A percentile compares a stretch with the other conserved stretches of the same genome.
These are phyloP conservation scores for Thymelicus lineola DNA, from an alignment of 2,888 invertebrate genomes.

Conservation along the genomic window DNA sequence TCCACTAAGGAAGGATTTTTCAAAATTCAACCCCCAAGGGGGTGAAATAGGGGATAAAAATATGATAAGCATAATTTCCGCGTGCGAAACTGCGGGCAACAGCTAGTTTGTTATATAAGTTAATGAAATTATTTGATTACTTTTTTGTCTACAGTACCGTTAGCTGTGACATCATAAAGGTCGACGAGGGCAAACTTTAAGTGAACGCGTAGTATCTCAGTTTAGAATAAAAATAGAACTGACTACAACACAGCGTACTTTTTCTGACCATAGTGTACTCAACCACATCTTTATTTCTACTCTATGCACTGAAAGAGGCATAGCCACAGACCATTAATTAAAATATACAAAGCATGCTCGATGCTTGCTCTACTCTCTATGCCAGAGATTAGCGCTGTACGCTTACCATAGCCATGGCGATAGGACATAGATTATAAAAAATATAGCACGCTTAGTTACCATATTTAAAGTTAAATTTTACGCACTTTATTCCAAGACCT, in stretches of 20 bases:
- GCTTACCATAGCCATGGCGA: background rate
- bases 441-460: slow-evolving; percentile 1
- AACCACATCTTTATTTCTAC: slow-evolving; percentile 1
- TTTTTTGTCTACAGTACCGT: too few species aligned
- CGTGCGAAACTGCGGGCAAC: too few species aligned
- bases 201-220: too few species aligned
- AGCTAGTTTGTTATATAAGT: too few species aligned
- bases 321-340: slow-evolving; percentile 4
- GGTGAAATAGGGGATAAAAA: too few species aligned
- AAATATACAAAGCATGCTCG: background rate
- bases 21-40: too few species aligned
- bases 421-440: background rate
- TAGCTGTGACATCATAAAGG: too few species aligned
- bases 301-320: slow-evolving; percentile 45
- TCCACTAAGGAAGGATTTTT: too few species aligned
- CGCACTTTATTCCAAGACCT: background rate
- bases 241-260: background rate
- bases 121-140: too few species aligned
- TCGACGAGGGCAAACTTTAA: too few species aligned
- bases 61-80: too few species aligned
- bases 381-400: background rate
- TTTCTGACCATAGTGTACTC: background rate
- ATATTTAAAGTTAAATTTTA: slow-evolving; percentile 2
- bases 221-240: too few species aligned
- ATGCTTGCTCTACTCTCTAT: background rate